Base-by-base conservation (phyloP, 2,888 invertebrate species). In the Empis livida region DNA sequence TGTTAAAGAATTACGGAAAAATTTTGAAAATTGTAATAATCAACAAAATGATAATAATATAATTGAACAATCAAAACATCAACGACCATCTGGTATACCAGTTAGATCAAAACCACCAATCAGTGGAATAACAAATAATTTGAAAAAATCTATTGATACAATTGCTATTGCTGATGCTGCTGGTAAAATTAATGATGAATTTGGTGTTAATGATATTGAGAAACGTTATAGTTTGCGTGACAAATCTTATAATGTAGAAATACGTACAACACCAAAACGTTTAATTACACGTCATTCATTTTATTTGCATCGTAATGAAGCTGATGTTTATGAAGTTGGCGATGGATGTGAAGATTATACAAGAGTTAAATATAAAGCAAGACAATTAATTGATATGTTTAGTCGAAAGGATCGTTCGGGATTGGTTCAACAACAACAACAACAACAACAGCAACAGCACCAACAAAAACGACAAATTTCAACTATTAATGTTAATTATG, bases 1-100 rank as follows among this genome's bases (percentile, higher is more conserved):
- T 10, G 54, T 54, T 16, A 51, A 53, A 39, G 54, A 54, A 43
- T 40, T 54, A 42, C 50, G 54, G 8, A 54, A 54, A 43, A 54
- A 53, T 47, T 54, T 54, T 39, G 54, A 54, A 51, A 52, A 27
- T 13, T 17, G 9, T 3, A 16, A 17, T 17, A 4, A 39, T 2
- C 11, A 39, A 10, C 20, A 41, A 13, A n/a, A n/a, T 35, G 35
- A 8, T n/a, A 35, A 35, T 35, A 35, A 39, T 39, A 13, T 20
- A 3, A 27, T 15, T 13, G n/a, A n/a, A n/a, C n/a, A 32, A 2
- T 13, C 13, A 35, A 35, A 35, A n/a, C n/a, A n/a, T 5, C n/a
- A n/a, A 35, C 14, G 35, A 41, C 14, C 20, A 39, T 30, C 30
- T 23, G 5, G 13, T 35, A 43, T 43, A n/a, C 31, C 31, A 5